Evolutionary conservation across 1,140 invertebrate genomes (phyloP).

Genomic region (Aethina tumida): DNA sequence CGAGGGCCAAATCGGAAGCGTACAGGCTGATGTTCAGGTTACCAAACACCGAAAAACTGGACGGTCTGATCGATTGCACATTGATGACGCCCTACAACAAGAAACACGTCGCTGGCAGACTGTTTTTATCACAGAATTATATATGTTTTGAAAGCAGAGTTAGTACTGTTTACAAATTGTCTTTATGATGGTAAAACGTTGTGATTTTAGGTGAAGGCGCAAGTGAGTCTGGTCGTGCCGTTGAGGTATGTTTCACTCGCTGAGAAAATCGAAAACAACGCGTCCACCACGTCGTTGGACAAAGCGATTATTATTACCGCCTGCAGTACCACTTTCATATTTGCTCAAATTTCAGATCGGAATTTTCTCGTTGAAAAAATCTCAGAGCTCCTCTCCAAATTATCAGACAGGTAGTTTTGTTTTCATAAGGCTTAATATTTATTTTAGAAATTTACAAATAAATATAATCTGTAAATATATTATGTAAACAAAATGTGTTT

Average conservation of each 20-base stretch:
- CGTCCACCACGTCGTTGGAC: constrained; percentile 47
- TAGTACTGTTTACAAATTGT: constrained; percentile 28
- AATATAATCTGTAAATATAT: too few species aligned
- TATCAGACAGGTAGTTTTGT: too few species aligned
- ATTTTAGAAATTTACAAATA: too few species aligned
- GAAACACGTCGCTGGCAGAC: constrained; percentile 74
- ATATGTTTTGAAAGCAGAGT: constrained; percentile 94
- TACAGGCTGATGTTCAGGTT: constrained; percentile 79
- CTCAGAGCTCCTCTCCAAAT: constrained; percentile 56
- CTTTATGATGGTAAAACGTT: neutral
- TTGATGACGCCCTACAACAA: constrained; percentile 96
- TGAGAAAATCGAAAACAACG: constrained; percentile 62
- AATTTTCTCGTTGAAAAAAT: constrained; percentile 87
- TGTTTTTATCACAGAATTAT: constrained; percentile 91
- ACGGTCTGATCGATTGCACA: constrained; percentile 82
- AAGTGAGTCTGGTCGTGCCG: constrained; percentile 84
- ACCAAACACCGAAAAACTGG: constrained; percentile 80
- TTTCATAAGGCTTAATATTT: too few species aligned
- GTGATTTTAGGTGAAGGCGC: constrained; percentile 57
- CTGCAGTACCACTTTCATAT: constrained; percentile 73
- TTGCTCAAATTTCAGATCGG: constrained; percentile 79
- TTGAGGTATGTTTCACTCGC: constrained; percentile 65
- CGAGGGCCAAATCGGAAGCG: constrained; percentile 79
- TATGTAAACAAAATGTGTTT: too few species aligned
- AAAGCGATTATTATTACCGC: constrained; percentile 82